Conservation (phyloP, 2,888 invertebrate species). For the Petrolisthes manimaculis region DNA sequence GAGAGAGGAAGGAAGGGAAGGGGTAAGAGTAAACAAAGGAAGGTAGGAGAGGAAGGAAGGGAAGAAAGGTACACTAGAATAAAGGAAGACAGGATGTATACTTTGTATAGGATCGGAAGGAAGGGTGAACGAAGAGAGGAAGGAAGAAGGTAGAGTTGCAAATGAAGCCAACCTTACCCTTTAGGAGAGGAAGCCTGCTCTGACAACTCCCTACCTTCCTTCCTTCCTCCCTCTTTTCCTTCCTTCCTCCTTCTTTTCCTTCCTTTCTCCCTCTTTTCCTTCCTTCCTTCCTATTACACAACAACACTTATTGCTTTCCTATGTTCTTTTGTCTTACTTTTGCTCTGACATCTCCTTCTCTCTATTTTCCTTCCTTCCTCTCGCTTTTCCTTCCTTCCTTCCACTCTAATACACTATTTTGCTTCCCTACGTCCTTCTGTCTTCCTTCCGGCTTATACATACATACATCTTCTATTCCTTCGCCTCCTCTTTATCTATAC, state of each 20-base stretch:
- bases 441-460: no score
- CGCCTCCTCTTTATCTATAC: no score
- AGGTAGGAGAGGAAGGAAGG: no score
- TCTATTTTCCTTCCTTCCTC: neutral
- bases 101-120: no score
- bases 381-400: neutral
- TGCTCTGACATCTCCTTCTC: neutral
- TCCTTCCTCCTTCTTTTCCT: neutral
- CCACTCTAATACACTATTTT: no score
- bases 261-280: slow-evolving; percentile 8
- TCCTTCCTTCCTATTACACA: neutral
- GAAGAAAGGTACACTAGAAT: no score
- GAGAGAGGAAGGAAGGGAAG: no score
- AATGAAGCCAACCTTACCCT: slow-evolving; percentile 6
- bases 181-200: neutral
- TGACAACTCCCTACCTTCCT: neutral
- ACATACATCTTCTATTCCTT: no score
- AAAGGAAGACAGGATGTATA: no score
- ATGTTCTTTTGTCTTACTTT: neutral
- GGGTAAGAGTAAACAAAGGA: no score
- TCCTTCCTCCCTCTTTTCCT: neutral
- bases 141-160: neutral
- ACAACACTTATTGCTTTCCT: neutral
- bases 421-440: no score
- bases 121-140: neutral